These are phyloP conservation scores for Atta texana DNA, from an alignment of 1,140 invertebrate genomes.

Conservation along the genomic window DNA sequence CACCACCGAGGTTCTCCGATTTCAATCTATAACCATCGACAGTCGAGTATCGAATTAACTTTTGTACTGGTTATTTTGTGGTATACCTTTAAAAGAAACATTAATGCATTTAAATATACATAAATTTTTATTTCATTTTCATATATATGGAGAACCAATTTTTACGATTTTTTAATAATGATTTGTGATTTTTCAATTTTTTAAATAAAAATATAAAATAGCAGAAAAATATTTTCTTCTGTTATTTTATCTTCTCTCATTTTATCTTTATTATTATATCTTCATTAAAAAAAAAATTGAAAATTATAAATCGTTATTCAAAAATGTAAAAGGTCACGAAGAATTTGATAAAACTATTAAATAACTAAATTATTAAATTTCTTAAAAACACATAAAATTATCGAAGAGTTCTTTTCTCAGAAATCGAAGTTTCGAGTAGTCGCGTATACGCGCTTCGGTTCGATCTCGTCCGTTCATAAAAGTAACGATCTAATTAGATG, in stretches of 20 bases:
- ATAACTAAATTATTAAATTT: background rate
- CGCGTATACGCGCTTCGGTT: background rate
- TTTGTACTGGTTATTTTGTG: background rate
- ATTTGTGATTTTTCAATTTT: too few relatives aligned
- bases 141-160: too few relatives aligned
- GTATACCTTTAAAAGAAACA: background rate
- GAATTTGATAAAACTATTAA: slow-evolving; percentile 1
- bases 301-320: too few relatives aligned
- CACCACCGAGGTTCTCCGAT: slow-evolving; percentile 92
- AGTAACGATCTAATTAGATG: slow-evolving; percentile 72
- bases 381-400: background rate
- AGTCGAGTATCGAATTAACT: slow-evolving; percentile 5
- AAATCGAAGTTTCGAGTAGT: slow-evolving; percentile 12
- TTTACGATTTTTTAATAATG: too few relatives aligned
- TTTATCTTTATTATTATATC: background rate
- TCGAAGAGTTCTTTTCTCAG: background rate
- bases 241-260: background rate
- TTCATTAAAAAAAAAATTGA: slow-evolving; percentile 18
- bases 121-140: background rate
- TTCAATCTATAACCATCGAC: slow-evolving; percentile 88
- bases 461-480: slow-evolving; percentile 9
- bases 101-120: background rate
- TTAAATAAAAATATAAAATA: too few relatives aligned
- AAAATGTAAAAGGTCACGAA: background rate
- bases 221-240: background rate